Base-by-base conservation (phyloP, 1,140 invertebrate species). In the Meloidogyne hapla region DNA sequence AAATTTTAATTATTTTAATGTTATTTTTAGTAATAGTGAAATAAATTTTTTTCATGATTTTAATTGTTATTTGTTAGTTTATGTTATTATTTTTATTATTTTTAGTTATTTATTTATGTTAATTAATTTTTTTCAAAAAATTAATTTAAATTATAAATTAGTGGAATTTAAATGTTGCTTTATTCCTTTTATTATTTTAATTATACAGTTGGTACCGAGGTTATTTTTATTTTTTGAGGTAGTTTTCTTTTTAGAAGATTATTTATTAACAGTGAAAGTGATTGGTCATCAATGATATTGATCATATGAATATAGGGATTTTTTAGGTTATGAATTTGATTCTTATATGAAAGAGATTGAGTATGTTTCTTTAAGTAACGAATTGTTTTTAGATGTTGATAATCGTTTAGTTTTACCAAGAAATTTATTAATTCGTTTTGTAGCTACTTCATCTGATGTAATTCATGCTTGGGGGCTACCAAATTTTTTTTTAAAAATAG, bases 201-300 rank as follows among this genome's bases (percentile, higher is more conserved):
- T 91, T 84, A 90, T 91, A 88, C 90, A 92, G 89, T 90, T 89
- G 40, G 75, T 91, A 8, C 91, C 91, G 42, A 91, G 91, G 91
- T 88, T 90, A 91, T 89, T 84, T 89, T 76, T 88, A 88, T 81
- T 86, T 88, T 77, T 88, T 89, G 63, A 77, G 85, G 66, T n/a
- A 76, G 3, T 84, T 91, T 73, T 89, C 90, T 28, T 78, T n/a
- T n/a, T n/a, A n/a, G 91, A 84, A 91, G 91, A 90, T 85, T 88
- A 68, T n/a, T n/a, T n/a, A n/a, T n/a, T n/a, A n/a, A n/a, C n/a
- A n/a, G n/a, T n/a, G n/a, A n/a, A n/a, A n/a, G n/a, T n/a, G n/a
- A 89, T 91, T 83, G 91, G 90, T 0, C 90, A 91, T 88, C 91
- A 91, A 89, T 92, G 90, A 89, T 91, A 91, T 84, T 92, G 91